phyloP scores from a whole-genome alignment of 1,140 invertebrate species.

The Acromyrmex heyeri region DNA sequence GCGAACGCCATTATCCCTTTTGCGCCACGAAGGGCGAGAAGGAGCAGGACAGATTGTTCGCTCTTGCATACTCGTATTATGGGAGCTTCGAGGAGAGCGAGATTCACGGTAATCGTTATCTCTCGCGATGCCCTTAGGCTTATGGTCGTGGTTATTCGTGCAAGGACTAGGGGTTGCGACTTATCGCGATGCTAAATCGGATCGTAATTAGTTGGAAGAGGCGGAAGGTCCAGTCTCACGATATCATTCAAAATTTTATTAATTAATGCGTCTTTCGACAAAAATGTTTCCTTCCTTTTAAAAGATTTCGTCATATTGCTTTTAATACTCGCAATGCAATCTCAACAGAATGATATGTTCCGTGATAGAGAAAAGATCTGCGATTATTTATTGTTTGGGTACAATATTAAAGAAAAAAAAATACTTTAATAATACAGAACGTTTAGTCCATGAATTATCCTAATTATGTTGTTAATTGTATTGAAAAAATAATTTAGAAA shows the following conservation, averaged over 20 bases:
- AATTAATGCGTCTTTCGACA: conserved; percentile 73
- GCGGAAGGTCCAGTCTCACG: conserved; percentile 61
- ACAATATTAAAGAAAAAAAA: not conserved
- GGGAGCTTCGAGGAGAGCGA: conserved; percentile 13
- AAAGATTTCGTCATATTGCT: not conserved
- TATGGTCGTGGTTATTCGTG: conserved; percentile 65
- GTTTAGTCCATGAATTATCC: not conserved
- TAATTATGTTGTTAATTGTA: not conserved
- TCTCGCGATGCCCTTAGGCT: conserved; percentile 36
- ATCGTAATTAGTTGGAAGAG: conserved; percentile 74
- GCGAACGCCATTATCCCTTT: not conserved
- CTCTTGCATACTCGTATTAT: not conserved
- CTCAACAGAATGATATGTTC: not conserved
- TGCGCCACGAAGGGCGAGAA: not conserved
- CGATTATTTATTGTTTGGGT: not conserved
- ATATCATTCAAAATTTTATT: conserved; percentile 78
- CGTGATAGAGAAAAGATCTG: not conserved
- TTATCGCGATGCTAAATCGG: conserved; percentile 77
- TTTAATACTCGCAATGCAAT: conserved; percentile 39
- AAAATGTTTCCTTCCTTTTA: conserved; percentile 34
- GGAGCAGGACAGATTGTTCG: not conserved
- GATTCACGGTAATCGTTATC: conserved; percentile 67
- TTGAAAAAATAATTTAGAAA: conserved; percentile 26
- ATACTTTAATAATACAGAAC: not conserved
- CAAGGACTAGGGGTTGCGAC: conserved; percentile 64